These are phyloP conservation scores for Rhamphomyia laevipes DNA, from an alignment of 2,888 invertebrate genomes.

Conservation along the genomic window DNA sequence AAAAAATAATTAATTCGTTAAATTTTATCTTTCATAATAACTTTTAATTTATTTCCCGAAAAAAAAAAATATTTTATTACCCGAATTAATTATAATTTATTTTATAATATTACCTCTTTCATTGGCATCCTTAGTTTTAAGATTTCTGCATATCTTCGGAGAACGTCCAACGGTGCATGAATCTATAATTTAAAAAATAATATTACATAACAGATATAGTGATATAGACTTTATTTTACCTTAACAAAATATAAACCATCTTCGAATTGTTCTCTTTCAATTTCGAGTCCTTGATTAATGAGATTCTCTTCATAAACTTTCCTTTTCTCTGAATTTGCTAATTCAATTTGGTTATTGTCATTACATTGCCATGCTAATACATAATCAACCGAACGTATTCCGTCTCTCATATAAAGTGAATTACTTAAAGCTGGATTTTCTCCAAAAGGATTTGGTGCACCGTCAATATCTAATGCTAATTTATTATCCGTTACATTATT, in stretches of 20 bases:
- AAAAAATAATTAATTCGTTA: background rate
- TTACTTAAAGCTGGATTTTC: slow-evolving; percentile 16
- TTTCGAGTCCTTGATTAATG: slow-evolving; percentile 56
- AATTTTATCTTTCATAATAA: slow-evolving; percentile 22
- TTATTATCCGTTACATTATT: too few species aligned
- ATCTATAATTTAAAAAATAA: slow-evolving; percentile 44
- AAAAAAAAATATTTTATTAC: background rate
- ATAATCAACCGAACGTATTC: slow-evolving; percentile 61
- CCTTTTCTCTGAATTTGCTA: slow-evolving; percentile 40
- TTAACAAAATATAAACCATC: slow-evolving; percentile 69
- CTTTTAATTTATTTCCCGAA: slow-evolving; percentile 19
- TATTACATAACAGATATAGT: background rate
- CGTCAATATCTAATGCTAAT: too few species aligned
- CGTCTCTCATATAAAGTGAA: slow-evolving; percentile 58
- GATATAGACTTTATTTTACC: slow-evolving; percentile 30
- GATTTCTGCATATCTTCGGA: slow-evolving; percentile 81
- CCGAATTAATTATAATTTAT: background rate
- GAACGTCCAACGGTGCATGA: slow-evolving; percentile 71
- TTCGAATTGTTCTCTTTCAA: slow-evolving; percentile 58
- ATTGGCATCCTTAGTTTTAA: slow-evolving; percentile 88
- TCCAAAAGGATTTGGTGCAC: slow-evolving; percentile 13
- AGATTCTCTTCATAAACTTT: slow-evolving; percentile 60
- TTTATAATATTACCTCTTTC: slow-evolving; percentile 56
- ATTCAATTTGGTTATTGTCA: slow-evolving; percentile 38
- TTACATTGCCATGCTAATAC: slow-evolving; percentile 64